Evolutionary conservation across 2,113 vertebrate species (phyloP).

Genomic region (Mustela lutreola): DNA sequence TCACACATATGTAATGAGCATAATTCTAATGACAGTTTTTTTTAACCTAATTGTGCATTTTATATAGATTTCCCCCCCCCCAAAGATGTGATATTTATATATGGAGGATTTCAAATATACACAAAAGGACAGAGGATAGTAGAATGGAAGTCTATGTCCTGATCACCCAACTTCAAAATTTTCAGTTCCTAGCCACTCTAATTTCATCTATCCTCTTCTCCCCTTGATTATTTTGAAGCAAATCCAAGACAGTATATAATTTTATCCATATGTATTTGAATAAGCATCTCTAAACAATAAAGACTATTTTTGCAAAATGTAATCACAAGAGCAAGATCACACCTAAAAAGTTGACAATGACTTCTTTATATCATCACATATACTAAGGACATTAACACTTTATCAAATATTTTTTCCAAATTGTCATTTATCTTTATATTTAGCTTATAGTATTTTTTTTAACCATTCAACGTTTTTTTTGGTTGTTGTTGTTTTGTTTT

Average conservation of each 20-base stretch:
- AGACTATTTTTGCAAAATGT: conserved; percentile 27
- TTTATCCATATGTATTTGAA: conserved; percentile 28
- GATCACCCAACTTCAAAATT: background rate
- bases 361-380: background rate
- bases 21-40: background rate
- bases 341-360: background rate
- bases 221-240: conserved; percentile 38
- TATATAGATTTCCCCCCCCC: background rate
- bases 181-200: background rate
- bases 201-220: background rate
- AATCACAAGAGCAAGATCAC: background rate
- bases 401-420: background rate
- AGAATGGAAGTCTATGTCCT: background rate
- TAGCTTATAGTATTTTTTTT: background rate
- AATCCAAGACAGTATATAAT: conserved; percentile 2
- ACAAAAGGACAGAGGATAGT: background rate
- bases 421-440: background rate
- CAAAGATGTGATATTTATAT: background rate
- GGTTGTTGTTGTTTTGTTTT: background rate
- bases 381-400: background rate
- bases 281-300: background rate
- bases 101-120: background rate
- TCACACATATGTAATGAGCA: background rate
- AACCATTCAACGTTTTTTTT: background rate
- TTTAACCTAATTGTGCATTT: background rate